Conservation (phyloP, 2,113 vertebrate species). For the Poecilia latipinna region DNA sequence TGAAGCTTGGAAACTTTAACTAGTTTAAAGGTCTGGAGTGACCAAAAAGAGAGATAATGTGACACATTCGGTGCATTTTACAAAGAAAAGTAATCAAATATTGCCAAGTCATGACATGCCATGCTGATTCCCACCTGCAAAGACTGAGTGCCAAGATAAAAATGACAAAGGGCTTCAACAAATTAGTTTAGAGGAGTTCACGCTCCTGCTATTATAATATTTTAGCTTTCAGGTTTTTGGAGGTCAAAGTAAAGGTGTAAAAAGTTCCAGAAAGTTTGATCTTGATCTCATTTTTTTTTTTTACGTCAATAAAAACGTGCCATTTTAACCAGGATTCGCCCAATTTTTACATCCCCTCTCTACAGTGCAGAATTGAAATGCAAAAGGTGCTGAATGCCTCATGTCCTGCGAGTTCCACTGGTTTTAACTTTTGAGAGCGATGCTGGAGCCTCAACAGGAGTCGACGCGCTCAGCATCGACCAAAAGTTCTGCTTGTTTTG, state of each 20-base stretch:
- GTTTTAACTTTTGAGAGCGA: slow-evolving; percentile 18
- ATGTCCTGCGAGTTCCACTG: background rate
- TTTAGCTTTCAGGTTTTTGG: too few species aligned
- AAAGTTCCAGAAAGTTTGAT: too few species aligned
- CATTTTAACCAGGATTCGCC: too few species aligned
- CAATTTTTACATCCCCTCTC: too few species aligned
- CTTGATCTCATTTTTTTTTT: too few species aligned
- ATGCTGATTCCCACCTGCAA: background rate
- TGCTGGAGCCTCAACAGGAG: slow-evolving; percentile 1
- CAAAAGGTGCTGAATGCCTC: background rate
- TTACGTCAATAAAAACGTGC: too few species aligned
- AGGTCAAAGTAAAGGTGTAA: too few species aligned
- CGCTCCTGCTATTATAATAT: too few species aligned
- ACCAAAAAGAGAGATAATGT: background rate
- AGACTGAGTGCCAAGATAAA: too few species aligned
- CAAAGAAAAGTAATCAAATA: background rate
- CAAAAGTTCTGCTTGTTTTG: slow-evolving; percentile 26
- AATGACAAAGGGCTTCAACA: too few species aligned
- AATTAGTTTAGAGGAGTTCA: too few species aligned
- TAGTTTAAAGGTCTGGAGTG: background rate
- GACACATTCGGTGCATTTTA: background rate
- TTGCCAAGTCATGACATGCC: background rate
- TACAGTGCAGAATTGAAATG: background rate
- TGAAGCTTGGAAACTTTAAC: background rate
- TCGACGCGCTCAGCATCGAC: background rate